Percentiles rank a stretch among this genome's conserved stretches.
Conservation (phyloP, 2,113 vertebrate species). For the Irena cyanogastra region DNA sequence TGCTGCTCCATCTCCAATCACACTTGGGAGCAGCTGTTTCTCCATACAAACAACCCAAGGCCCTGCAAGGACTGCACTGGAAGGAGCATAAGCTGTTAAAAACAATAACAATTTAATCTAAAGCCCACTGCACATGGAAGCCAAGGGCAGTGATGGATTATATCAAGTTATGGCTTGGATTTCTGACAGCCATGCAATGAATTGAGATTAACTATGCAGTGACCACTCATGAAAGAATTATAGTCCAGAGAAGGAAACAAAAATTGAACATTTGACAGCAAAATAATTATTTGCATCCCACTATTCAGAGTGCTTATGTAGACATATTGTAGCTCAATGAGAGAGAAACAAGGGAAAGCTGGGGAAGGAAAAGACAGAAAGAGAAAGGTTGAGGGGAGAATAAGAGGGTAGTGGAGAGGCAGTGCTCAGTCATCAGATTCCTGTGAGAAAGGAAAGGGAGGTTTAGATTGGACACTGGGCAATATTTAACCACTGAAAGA, state of each 20-base stretch:
- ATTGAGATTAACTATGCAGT: neutral
- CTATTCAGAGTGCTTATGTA: neutral
- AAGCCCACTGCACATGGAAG: neutral
- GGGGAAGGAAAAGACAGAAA: neutral
- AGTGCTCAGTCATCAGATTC: neutral
- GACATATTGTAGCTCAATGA: neutral
- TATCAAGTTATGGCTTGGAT: neutral
- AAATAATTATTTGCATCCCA: neutral
- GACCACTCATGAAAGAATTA: neutral
- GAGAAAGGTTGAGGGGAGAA: neutral
- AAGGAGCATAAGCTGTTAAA: neutral
- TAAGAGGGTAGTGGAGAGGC: neutral
- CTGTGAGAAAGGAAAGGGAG: neutral
- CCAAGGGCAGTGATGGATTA: neutral
- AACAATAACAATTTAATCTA: neutral
- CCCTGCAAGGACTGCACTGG: neutral
- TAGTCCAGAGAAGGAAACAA: neutral
- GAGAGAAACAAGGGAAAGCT: neutral
- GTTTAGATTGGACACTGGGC: neutral
- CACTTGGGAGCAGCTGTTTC: neutral
- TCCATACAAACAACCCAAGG: neutral
- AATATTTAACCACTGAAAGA: neutral
- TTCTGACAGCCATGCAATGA: neutral
- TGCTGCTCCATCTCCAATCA: rapidly evolving
- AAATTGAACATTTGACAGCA: neutral